These are phyloP conservation scores for Passer montanus DNA, from an alignment of 2,113 vertebrate genomes.

Conservation along the genomic window DNA sequence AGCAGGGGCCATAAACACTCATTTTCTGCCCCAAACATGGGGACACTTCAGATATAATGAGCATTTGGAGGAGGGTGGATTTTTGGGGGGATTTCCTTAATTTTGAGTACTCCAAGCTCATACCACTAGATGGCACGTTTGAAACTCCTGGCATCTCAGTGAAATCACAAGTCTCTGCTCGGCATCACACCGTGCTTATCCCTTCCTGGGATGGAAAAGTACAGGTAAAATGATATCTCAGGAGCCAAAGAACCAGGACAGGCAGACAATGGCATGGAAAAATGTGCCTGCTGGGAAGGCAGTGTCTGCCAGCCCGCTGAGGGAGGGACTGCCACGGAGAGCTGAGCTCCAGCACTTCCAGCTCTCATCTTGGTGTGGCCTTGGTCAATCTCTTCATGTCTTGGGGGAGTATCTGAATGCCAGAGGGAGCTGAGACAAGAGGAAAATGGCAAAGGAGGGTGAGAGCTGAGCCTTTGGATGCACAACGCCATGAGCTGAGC, in stretches of 20 bases:
- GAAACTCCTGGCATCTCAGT: neutral
- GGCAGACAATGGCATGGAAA: neutral
- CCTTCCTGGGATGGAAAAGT: conserved; percentile 24
- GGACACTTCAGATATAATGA: neutral
- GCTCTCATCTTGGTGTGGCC: neutral
- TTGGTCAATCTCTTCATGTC: neutral
- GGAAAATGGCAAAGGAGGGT: neutral
- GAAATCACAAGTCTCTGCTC: neutral
- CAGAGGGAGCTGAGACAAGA: neutral
- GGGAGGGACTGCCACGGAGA: neutral
- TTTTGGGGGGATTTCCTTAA: neutral
- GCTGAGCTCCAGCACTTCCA: neutral
- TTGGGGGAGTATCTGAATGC: neutral
- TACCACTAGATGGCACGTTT: conserved; percentile 49
- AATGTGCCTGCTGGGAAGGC: neutral
- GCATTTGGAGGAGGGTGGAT: neutral
- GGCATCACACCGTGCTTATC: neutral
- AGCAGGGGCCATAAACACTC: neutral
- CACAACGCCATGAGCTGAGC: rapidly evolving
- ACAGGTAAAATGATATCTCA: conserved; percentile 14
- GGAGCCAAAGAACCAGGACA: neutral
- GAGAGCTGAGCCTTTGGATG: neutral
- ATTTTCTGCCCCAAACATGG: neutral
- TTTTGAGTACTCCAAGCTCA: neutral
- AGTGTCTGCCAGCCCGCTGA: rapidly evolving